phyloP scores from a whole-genome alignment of 2,888 invertebrate species.

The Myopa testacea region DNA sequence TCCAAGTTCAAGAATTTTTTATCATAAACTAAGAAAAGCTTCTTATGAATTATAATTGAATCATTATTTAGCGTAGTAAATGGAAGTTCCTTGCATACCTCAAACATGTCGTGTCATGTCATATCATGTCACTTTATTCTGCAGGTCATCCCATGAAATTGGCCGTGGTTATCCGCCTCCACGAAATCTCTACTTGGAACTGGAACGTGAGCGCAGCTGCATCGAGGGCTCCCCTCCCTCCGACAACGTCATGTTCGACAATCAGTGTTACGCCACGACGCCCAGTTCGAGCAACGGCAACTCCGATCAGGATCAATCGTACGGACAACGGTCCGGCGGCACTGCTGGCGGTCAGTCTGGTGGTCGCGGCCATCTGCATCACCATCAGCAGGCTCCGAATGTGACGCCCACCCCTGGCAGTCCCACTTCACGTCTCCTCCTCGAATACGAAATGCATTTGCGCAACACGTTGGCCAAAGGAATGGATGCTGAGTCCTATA shows the following conservation, averaged over 20 bases:
- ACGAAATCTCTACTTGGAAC: constrained; percentile 81
- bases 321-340: constrained; percentile 70
- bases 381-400: constrained; percentile 76
- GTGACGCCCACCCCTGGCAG: constrained; percentile 84
- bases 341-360: constrained; percentile 52
- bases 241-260: constrained; percentile 94
- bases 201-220: constrained; percentile 76
- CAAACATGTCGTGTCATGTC: no score
- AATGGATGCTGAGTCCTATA: constrained; percentile 95
- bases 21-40: not conserved
- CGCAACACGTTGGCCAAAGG: constrained; percentile 93
- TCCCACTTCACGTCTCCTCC: constrained; percentile 84
- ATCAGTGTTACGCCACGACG: constrained; percentile 94
- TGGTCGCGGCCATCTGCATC: constrained; percentile 70
- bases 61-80: not conserved
- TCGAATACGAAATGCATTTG: constrained; percentile 94
- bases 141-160: constrained; percentile 79
- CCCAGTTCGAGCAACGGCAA: constrained; percentile 94
- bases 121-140: no score
- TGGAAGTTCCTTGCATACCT: no score
- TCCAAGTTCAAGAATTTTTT: no score
- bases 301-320: constrained; percentile 85
- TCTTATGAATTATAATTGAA: not conserved
- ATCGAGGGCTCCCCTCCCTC: constrained; percentile 84
- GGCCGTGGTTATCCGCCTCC: constrained; percentile 79